Evolutionary conservation across 2,888 invertebrate genomes (phyloP).

Genomic region (Automeris io): DNA sequence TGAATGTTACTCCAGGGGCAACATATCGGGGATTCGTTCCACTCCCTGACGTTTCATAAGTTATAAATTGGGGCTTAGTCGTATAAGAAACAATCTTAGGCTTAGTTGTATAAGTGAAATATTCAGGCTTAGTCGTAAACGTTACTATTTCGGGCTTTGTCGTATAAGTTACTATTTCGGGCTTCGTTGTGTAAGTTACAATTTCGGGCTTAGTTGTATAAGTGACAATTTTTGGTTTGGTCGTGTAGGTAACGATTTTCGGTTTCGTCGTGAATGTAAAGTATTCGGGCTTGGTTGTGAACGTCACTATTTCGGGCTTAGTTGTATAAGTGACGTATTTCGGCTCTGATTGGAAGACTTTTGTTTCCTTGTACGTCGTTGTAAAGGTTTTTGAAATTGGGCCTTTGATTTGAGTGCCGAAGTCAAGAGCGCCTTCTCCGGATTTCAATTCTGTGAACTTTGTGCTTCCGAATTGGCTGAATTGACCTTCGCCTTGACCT

Average conservation of each 20-base stretch:
- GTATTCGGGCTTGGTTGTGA: constrained; percentile 52
- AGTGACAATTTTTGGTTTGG: constrained; percentile 41
- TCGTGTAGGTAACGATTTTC: constrained; percentile 46
- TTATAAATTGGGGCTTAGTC: constrained; percentile 48
- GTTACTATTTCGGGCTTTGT: constrained; percentile 52
- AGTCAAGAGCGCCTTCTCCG: constrained; percentile 22
- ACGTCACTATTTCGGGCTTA: constrained; percentile 39
- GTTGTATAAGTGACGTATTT: constrained; percentile 35
- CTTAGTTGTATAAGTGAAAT: constrained; percentile 40
- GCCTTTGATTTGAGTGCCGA: constrained; percentile 37
- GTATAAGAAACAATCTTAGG: constrained; percentile 41
- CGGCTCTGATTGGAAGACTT: constrained; percentile 53
- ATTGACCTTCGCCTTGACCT: constrained; percentile 19
- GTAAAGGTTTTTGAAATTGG: constrained; percentile 54
- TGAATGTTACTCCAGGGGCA: constrained; percentile 47
- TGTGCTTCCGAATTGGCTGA: constrained; percentile 26
- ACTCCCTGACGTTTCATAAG: constrained; percentile 61
- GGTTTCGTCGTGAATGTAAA: constrained; percentile 52
- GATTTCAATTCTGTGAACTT: constrained; percentile 30
- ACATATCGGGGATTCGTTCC: constrained; percentile 59
- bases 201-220: constrained; percentile 40
- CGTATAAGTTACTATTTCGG: constrained; percentile 41
- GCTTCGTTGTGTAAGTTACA: constrained; percentile 36
- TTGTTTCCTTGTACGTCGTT: constrained; percentile 53
- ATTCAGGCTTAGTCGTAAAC: constrained; percentile 47